These are phyloP conservation scores for Epinotia demarniana DNA, from an alignment of 2,888 invertebrate genomes.

Conservation along the genomic window DNA sequence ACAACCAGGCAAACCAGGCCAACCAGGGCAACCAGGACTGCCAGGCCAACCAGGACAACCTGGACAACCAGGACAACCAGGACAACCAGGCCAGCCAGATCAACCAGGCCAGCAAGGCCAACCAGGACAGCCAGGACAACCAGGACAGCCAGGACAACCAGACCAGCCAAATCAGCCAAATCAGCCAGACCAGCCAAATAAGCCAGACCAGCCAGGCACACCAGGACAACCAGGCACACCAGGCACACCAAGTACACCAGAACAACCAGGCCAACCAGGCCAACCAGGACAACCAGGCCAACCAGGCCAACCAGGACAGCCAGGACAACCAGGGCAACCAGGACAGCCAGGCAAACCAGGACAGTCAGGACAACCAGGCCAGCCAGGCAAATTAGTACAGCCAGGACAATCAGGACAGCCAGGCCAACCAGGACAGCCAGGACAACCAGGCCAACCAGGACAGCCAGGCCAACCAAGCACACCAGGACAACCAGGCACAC, in stretches of 20 bases:
- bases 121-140: background rate
- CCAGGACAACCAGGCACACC: slow-evolving; percentile 30
- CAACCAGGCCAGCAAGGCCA: no score
- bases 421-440: no score
- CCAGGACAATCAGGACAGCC: no score
- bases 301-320: slow-evolving; percentile 23
- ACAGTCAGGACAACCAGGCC: background rate
- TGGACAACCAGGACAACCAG: no score
- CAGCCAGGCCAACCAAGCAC: no score
- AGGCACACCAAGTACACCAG: background rate
- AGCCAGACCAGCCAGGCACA: background rate
- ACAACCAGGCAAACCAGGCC: no score
- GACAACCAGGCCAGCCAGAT: no score
- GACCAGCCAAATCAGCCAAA: background rate
- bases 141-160: background rate
- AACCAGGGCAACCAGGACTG: no score
- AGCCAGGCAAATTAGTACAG: no score
- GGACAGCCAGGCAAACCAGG: slow-evolving; percentile 24
- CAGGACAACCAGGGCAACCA: slow-evolving; percentile 31
- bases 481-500: no score
- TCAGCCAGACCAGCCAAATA: background rate
- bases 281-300: slow-evolving; percentile 21
- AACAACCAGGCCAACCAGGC: background rate
- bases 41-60: no score
- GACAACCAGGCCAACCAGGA: no score